Conservation (phyloP, 2,113 vertebrate genomes). For the Miniopterus natalensis region DNA sequence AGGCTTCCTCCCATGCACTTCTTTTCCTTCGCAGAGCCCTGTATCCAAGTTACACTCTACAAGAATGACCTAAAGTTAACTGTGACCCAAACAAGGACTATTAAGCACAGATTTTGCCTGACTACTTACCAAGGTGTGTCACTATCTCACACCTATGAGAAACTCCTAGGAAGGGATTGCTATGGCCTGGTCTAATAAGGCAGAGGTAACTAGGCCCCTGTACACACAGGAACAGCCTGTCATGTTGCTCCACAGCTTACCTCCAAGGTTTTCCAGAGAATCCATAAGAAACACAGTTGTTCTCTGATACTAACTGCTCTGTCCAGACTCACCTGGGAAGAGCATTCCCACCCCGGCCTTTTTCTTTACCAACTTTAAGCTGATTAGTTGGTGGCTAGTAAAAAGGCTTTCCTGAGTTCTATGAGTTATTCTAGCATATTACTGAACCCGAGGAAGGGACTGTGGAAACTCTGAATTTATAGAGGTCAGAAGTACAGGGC, state of each 20-base stretch:
- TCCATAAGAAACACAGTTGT: not conserved
- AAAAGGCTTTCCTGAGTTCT: not conserved
- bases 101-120: not conserved
- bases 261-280: not conserved
- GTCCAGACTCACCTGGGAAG: not conserved
- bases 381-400: not conserved
- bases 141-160: not conserved
- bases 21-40: not conserved
- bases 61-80: not conserved
- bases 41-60: not conserved
- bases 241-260: not conserved
- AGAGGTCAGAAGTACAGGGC: not conserved
- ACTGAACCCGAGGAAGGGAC: not conserved
- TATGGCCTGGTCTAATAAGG: not conserved
- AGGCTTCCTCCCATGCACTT: not conserved
- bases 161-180: not conserved
- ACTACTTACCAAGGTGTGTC: not conserved
- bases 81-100: not conserved
- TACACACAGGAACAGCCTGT: not conserved
- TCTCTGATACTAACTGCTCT: not conserved
- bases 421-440: not conserved
- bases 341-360: not conserved
- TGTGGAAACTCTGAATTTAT: not conserved
- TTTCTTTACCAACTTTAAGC: not conserved
- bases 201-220: not conserved